Percentiles rank a stretch among this genome's conserved stretches.
Evolutionary conservation across 1,140 invertebrate species (phyloP).

Genomic region (Propsilocerus akamusi): DNA sequence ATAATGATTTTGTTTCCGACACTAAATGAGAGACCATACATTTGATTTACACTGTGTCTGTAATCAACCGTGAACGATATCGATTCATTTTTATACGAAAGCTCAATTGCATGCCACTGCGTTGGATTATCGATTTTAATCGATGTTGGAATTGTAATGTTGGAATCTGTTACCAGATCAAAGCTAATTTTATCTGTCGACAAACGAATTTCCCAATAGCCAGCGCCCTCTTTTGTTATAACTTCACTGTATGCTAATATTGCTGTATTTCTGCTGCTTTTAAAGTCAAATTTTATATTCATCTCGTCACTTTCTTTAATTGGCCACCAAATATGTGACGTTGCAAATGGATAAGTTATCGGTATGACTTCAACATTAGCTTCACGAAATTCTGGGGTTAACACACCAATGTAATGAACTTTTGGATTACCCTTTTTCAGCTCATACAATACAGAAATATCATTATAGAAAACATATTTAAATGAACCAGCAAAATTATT

Average conservation of each 20-base stretch:
- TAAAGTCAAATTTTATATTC: constrained; percentile 72
- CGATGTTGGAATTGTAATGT: constrained; percentile 51
- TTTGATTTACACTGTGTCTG: constrained; percentile 44
- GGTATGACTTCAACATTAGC: constrained; percentile 72
- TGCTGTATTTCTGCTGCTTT: constrained; percentile 62
- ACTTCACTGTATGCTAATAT: constrained; percentile 71
- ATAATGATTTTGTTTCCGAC: constrained; percentile 45
- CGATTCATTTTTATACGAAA: constrained; percentile 54
- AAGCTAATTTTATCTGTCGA: constrained; percentile 69
- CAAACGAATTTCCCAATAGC: constrained; percentile 69
- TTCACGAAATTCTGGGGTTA: constrained; percentile 66
- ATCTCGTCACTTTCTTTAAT: constrained; percentile 48
- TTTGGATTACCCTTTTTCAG: constrained; percentile 62
- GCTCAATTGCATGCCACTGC: constrained; percentile 57
- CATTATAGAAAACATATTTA: constrained; percentile 85
- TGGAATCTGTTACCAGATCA: constrained; percentile 54
- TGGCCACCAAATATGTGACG: constrained; percentile 72
- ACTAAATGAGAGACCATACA: constrained; percentile 38
- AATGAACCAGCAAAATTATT: constrained; percentile 72
- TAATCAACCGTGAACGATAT: constrained; percentile 56
- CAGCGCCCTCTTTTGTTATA: constrained; percentile 42
- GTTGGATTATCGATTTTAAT: constrained; percentile 57
- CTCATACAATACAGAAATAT: constrained; percentile 76
- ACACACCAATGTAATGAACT: constrained; percentile 58
- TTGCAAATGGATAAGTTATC: constrained; percentile 78